A percentile compares a stretch with the other conserved stretches of the same genome.
Evolutionary conservation across 2,113 vertebrate genomes (phyloP).

Genomic region (Onychorhynchus coronatus): DNA sequence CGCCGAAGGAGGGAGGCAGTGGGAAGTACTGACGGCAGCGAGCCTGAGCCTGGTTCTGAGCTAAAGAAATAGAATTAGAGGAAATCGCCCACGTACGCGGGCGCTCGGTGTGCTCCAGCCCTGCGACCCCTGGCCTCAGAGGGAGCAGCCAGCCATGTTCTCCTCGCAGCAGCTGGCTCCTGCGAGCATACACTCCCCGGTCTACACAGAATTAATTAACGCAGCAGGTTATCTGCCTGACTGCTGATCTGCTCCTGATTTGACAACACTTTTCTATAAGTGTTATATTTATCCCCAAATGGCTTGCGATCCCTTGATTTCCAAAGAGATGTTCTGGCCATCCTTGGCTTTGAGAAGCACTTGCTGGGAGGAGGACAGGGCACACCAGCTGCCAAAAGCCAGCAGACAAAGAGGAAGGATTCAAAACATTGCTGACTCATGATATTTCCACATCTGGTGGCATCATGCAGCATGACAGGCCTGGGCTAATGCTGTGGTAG

Average conservation of each 20-base stretch:
- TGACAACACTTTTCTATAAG: not conserved
- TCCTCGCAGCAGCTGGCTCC: not conserved
- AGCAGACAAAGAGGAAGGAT: not conserved
- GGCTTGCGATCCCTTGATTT: not conserved
- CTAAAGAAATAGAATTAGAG: no score
- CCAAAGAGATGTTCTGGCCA: not conserved
- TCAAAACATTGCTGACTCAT: fast-evolving
- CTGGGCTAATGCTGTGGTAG: fast-evolving
- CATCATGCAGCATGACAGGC: fast-evolving
- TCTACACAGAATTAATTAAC: not conserved
- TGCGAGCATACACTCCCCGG: no score
- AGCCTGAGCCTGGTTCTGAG: not conserved
- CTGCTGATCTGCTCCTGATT: not conserved
- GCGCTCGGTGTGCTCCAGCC: fast-evolving
- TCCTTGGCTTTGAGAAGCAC: fast-evolving
- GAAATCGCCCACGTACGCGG: fast-evolving
- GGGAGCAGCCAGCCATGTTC: fast-evolving
- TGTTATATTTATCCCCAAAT: not conserved
- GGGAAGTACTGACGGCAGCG: fast-evolving
- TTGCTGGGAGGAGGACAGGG: not conserved
- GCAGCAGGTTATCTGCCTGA: not conserved
- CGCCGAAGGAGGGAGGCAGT: fast-evolving
- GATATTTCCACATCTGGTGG: not conserved
- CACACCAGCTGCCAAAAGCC: not conserved
- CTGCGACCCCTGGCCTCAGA: fast-evolving